These are phyloP conservation scores for Eptesicus fuscus DNA, from an alignment of 2,113 vertebrate genomes.

Conservation along the genomic window DNA sequence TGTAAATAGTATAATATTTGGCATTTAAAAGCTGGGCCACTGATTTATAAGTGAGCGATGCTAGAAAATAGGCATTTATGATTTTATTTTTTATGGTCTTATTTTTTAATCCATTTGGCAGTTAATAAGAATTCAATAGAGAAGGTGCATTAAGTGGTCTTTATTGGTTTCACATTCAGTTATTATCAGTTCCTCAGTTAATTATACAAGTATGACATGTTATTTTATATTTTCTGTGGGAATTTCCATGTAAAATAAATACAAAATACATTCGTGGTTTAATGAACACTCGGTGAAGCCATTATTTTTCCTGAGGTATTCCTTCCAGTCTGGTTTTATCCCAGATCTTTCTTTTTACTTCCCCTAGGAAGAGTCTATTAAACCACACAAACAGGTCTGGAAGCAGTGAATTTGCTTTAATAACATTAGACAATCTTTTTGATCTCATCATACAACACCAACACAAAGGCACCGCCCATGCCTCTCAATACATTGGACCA, in stretches of 20 bases:
- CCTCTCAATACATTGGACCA: constrained; percentile 99
- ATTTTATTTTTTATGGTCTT: not conserved
- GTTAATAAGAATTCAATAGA: constrained; percentile 38
- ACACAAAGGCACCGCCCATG: constrained; percentile 98
- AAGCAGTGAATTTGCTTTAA: constrained; percentile 75
- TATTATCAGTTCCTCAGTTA: constrained; percentile 62
- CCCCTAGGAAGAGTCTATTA: constrained; percentile 84
- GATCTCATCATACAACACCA: constrained; percentile 98
- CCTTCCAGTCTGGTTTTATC: constrained; percentile 67
- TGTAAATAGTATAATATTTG: not conserved
- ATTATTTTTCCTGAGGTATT: constrained; percentile 52
- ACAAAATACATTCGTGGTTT: constrained; percentile 79
- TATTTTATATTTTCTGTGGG: constrained; percentile 66
- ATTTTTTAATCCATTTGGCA: constrained; percentile 4
- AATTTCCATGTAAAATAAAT: constrained; percentile 81
- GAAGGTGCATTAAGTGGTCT: constrained; percentile 52
- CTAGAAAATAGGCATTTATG: not conserved
- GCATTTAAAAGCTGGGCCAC: not conserved
- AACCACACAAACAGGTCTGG: constrained; percentile 82
- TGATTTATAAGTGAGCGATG: not conserved
- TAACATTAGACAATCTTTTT: constrained; percentile 91
- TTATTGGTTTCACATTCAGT: constrained; percentile 65
- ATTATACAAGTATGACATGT: constrained; percentile 62
- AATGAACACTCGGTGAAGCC: constrained; percentile 67
- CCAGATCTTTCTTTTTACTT: constrained; percentile 71